Evolutionary conservation across 1,140 invertebrate genomes (phyloP), one percentile per base, ranked within the genome.

Genomic region (Aphelinus certus): DNA sequence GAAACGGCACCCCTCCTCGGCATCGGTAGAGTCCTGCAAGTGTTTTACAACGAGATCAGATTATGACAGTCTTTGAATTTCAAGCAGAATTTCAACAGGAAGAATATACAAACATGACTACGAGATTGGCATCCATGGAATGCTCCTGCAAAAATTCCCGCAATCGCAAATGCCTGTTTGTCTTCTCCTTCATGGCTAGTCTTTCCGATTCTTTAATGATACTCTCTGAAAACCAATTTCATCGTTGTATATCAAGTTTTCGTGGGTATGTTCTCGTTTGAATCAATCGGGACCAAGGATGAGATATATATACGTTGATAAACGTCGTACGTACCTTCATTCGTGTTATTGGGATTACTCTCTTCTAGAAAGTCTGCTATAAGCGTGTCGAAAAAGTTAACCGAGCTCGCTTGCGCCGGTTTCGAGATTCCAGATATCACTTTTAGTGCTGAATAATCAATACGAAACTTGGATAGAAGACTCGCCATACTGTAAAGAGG

Each of bases 391-490:
- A 98, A 98, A 83, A 97, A 97, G 5, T 92, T 90, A 45, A 92
- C 90, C 0, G 94, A 94, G 45, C 89, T 87, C 7, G 92, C 90
- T 64, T 91, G 89, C 4, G 94, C 93, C 48, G 92, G 90, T 79
- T 93, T 94, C 1, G 92, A 95, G 49, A 96, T 92, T 81, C 96
- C 96, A 0, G 96, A 91, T 77, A 99, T 93, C 53, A 99, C 92
- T 79, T 93, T 95, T 71, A 99, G 88, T 76, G 97, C 95, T 0
- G 96, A 96, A 86, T 96, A 98, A 86, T 98, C 96, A 79, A 99
- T 99, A 63, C 97, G 91, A 88, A 99, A 99, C 89, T 98, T 99
- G 0, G 96, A 94, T 49, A 99, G 86, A 10, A 99, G 88, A 78
- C 96, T 97, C 7, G 96, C 97, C 95, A 99, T 97, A 76, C 95